Evolutionary conservation across 2,888 invertebrate species (phyloP), one percentile per base, ranked within the genome.

Genomic region (Pardosa pseudoannulata): DNA sequence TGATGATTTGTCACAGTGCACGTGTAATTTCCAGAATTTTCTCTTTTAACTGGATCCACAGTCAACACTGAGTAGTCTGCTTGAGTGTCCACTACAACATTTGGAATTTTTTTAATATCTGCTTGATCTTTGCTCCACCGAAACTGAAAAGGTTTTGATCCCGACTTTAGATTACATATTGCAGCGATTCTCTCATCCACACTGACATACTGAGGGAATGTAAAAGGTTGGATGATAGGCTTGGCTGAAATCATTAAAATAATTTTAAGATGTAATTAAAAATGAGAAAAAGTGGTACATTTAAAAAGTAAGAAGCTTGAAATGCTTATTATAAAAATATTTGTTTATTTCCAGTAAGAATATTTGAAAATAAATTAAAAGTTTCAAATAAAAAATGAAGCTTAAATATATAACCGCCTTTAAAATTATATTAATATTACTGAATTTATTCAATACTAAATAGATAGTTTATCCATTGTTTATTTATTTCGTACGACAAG

Each of bases 61-160:
- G 81, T 88, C 16, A 88, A 29, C 19, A 88, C 74, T 1, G 88
- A 88, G 70, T 72, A 82, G 27, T 68, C 79, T 29, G 82, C n/a
- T 27, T 80, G 79, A 23, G 68, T 85, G 27, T 74, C 65, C n/a
- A 80, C 56, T 16, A 72, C 68, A 11, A 71, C 29, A 31, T 79
- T 83, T 7, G 75, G 72, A 56, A 68, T 32, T 1, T 28, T 65
- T 28, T 72, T 27, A 32, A 88, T 65, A 6, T 79, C 83, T 67
- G 80, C 85, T 5, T 76, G 72, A 31, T 85, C 71, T 36, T 85
- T 83, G 2, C 74, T 36, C 88, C 98, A 98, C 75, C 95, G 94
- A 92, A 98, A 96, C 89, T 95, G 95, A 90, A 98, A 95, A 70
- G 98, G 98, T 90, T 96, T 94, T 93, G 98, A 97, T 28, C 98